A percentile compares a stretch with the other conserved stretches of the same genome.
Evolutionary conservation across 2,113 vertebrate genomes (phyloP).

Genomic region (Chionodraco myersi): DNA sequence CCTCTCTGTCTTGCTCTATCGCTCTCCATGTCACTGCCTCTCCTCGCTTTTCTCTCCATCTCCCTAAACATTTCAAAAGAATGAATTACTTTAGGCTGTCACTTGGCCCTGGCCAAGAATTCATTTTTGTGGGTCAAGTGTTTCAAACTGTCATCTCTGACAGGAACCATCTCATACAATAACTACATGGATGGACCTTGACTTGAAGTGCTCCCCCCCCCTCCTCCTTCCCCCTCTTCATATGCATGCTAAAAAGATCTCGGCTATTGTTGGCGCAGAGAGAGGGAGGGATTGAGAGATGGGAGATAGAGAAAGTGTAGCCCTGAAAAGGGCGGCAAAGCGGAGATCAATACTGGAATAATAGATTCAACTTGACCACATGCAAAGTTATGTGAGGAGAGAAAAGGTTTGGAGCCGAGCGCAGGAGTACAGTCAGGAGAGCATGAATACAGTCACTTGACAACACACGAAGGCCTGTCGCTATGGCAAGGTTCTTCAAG

Average conservation of each 20-base stretch:
- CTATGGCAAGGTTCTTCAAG: slow-evolving; percentile 76
- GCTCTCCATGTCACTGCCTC: slow-evolving; percentile 64
- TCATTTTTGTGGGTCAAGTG: slow-evolving; percentile 86
- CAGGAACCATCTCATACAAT: slow-evolving; percentile 83
- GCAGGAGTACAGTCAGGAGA: not conserved
- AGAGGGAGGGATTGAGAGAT: slow-evolving; percentile 28
- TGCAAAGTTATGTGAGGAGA: slow-evolving; percentile 39
- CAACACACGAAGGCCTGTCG: slow-evolving; percentile 68
- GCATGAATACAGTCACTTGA: slow-evolving; percentile 50
- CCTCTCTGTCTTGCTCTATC: slow-evolving; percentile 70
- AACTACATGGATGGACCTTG: slow-evolving; percentile 82
- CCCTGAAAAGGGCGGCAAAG: slow-evolving; percentile 37
- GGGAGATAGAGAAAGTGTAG: slow-evolving; percentile 11
- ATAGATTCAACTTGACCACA: slow-evolving; percentile 57
- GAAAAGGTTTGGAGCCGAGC: slow-evolving; percentile 9
- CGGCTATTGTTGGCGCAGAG: slow-evolving; percentile 42
- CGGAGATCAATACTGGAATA: slow-evolving; percentile 66
- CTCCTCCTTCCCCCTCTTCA: slow-evolving; percentile 32
- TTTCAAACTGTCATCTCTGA: slow-evolving; percentile 85
- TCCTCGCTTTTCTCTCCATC: slow-evolving; percentile 70
- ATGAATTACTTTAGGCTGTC: slow-evolving; percentile 83
- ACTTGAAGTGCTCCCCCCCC: slow-evolving; percentile 61
- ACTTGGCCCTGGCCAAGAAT: slow-evolving; percentile 83
- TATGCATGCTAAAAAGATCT: slow-evolving; percentile 73
- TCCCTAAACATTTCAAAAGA: slow-evolving; percentile 79